These are phyloP conservation scores for Setophaga kirtlandii DNA, from an alignment of 2,113 vertebrate genomes.

Conservation along the genomic window DNA sequence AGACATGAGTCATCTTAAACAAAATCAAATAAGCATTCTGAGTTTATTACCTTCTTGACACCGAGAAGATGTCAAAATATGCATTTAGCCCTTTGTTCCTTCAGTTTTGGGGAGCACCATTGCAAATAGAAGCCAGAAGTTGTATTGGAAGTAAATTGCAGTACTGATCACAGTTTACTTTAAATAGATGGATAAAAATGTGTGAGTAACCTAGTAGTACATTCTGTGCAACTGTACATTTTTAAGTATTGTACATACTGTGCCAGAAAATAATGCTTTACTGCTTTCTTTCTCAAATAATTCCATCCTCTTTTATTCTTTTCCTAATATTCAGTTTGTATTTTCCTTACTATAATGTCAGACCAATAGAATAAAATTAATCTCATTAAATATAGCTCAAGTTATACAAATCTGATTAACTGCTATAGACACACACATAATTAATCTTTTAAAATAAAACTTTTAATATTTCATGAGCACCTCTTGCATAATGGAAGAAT, in stretches of 20 bases:
- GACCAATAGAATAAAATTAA: not conserved
- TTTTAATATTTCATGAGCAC: not conserved
- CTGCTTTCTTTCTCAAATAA: not conserved
- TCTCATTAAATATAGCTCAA: not conserved
- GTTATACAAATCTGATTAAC: conserved; percentile 12
- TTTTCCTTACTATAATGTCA: not conserved
- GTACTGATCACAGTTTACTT: not conserved
- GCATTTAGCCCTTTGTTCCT: not conserved
- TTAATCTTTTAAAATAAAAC: conserved; percentile 2
- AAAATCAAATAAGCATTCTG: not conserved
- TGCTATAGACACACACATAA: not conserved
- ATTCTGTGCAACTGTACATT: not conserved
- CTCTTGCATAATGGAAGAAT: not conserved
- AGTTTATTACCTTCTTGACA: not conserved
- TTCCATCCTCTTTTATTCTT: not conserved
- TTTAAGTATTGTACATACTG: not conserved
- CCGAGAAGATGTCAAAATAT: not conserved
- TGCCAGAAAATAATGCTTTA: not conserved
- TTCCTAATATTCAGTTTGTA: not conserved
- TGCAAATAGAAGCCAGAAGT: not conserved
- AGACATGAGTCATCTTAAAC: not conserved
- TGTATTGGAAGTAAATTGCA: not conserved
- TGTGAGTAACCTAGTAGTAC: not conserved
- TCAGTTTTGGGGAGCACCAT: not conserved
- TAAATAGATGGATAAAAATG: not conserved